Evolutionary conservation across 1,140 invertebrate species (phyloP).

Genomic region (Phenacoccus solenopsis): DNA sequence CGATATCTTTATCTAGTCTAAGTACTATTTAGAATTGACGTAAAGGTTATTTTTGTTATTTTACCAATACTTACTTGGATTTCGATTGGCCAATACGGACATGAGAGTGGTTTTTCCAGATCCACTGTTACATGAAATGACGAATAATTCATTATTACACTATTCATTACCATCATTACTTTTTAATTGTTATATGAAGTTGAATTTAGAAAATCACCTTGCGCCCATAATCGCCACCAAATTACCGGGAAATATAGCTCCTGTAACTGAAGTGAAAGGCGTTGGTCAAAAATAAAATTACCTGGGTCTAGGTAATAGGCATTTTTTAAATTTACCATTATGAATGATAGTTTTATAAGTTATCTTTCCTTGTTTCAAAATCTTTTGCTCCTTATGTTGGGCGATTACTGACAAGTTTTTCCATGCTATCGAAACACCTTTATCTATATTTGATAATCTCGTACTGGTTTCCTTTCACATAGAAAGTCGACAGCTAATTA

Average conservation of each 20-base stretch:
- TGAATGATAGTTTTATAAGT: neutral
- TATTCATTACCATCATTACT: no score
- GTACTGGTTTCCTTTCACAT: neutral
- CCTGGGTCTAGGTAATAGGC: no score
- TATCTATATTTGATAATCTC: neutral
- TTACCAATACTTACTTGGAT: constrained; percentile 39
- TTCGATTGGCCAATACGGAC: constrained; percentile 68
- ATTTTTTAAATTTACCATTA: no score
- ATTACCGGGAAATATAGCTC: neutral
- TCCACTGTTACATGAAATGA: constrained; percentile 50
- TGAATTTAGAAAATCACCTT: constrained; percentile 41
- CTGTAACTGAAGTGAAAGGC: constrained; percentile 24
- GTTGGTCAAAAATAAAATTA: no score
- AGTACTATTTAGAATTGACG: no score
- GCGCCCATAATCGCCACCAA: constrained; percentile 82
- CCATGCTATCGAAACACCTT: neutral
- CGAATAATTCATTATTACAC: no score
- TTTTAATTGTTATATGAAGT: no score
- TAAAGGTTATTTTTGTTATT: no score
- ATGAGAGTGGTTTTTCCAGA: constrained; percentile 93
- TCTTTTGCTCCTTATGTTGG: neutral
- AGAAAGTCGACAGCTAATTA: neutral
- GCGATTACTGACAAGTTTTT: neutral
- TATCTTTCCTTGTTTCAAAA: neutral
- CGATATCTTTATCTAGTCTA: neutral